These are phyloP conservation scores for Epistrophe grossulariae DNA, from an alignment of 2,888 invertebrate genomes.

Conservation along the genomic window DNA sequence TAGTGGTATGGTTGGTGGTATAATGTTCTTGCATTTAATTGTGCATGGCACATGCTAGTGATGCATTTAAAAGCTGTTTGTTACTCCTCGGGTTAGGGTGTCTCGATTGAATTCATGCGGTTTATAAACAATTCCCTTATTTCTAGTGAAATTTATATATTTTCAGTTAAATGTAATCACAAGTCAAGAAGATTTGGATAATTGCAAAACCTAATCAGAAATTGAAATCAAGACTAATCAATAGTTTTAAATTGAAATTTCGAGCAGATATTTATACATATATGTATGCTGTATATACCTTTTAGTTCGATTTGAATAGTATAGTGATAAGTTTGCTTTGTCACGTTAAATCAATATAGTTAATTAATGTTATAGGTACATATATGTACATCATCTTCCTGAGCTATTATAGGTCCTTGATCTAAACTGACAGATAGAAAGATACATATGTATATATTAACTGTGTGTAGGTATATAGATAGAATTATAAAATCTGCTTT, in stretches of 20 bases:
- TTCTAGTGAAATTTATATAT: background rate
- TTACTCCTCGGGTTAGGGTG: slow-evolving; percentile 10
- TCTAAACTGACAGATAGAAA: too few relatives aligned
- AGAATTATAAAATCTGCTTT: too few relatives aligned
- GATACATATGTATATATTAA: too few relatives aligned
- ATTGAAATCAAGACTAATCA: slow-evolving; percentile 45
- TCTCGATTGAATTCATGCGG: slow-evolving; percentile 46
- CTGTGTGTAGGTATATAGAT: too few relatives aligned
- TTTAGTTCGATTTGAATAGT: too few relatives aligned
- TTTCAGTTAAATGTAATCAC: slow-evolving; percentile 37
- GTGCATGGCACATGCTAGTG: slow-evolving; percentile 55
- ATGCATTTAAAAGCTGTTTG: slow-evolving; percentile 44
- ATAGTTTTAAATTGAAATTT: slow-evolving; percentile 3
- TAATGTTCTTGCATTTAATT: slow-evolving; percentile 59
- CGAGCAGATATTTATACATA: too few relatives aligned
- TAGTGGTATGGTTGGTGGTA: background rate
- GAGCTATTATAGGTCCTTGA: too few relatives aligned
- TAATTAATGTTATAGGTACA: too few relatives aligned
- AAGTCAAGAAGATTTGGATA: slow-evolving; percentile 40
- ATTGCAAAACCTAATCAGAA: slow-evolving; percentile 34
- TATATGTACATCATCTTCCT: too few relatives aligned
- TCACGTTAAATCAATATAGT: too few relatives aligned
- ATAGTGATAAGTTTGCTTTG: too few relatives aligned
- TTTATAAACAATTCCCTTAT: slow-evolving; percentile 25
- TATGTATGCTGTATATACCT: too few relatives aligned